Percentiles rank a stretch among this genome's conserved stretches.
Conservation (phyloP, 1,140 invertebrate genomes). For the Calycopis cecrops region DNA sequence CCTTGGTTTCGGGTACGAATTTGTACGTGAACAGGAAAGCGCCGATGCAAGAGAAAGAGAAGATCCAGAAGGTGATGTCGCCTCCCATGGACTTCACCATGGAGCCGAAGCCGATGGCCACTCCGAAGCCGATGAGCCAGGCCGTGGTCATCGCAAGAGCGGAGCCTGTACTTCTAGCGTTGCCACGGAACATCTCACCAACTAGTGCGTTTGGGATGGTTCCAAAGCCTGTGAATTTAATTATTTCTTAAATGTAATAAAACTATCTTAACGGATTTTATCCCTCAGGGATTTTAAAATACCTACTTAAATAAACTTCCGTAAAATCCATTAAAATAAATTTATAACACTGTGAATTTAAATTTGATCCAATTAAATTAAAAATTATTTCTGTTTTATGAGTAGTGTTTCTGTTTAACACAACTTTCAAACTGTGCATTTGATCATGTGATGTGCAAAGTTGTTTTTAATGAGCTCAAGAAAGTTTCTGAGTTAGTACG, state of each 20-base stretch:
- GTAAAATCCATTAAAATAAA: too few relatives aligned
- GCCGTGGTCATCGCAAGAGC: constrained; percentile 80
- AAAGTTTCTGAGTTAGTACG: too few relatives aligned
- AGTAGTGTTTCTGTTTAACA: too few relatives aligned
- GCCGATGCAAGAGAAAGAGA: constrained; percentile 79
- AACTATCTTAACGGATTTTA: neutral
- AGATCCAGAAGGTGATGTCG: constrained; percentile 87
- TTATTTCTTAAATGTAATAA: neutral
- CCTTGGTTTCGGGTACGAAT: constrained; percentile 88
- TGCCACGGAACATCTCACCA: constrained; percentile 79
- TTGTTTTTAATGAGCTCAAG: too few relatives aligned
- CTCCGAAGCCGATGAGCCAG: constrained; percentile 84
- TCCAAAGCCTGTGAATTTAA: constrained; percentile 69
- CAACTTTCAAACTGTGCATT: too few relatives aligned
- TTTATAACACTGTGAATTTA: too few relatives aligned
- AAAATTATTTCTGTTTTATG: too few relatives aligned
- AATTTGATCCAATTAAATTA: too few relatives aligned
- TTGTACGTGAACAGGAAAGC: constrained; percentile 78
- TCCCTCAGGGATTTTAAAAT: neutral
- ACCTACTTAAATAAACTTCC: neutral
- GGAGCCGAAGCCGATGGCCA: constrained; percentile 82
- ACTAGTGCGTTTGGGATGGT: constrained; percentile 83
- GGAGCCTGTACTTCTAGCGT: constrained; percentile 80
- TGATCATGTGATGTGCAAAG: too few relatives aligned
- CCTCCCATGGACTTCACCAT: constrained; percentile 77